These are phyloP conservation scores for Calcarius ornatus DNA, from an alignment of 2,113 vertebrate genomes.

Conservation along the genomic window DNA sequence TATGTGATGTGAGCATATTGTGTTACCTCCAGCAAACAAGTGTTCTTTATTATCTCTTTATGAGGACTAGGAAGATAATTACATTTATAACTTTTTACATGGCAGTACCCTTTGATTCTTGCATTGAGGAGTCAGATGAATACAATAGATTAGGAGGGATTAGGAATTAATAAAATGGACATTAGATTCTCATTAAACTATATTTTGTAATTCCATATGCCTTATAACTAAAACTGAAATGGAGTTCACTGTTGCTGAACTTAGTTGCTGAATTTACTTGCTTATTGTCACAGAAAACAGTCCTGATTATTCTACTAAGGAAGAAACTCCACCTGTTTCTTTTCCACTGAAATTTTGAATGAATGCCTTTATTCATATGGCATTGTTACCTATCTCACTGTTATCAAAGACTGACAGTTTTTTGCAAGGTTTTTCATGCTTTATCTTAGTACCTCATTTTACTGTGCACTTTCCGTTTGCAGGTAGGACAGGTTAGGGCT, in stretches of 20 bases:
- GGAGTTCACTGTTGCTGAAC: too few species aligned
- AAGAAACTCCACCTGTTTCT: neutral
- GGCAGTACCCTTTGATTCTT: neutral
- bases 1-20: neutral
- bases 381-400: neutral
- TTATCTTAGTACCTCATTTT: neutral
- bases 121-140: neutral
- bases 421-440: neutral
- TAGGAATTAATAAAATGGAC: neutral
- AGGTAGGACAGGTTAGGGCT: neutral
- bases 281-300: neutral
- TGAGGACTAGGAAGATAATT: neutral
- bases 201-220: neutral
- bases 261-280: too few species aligned
- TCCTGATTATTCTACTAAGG: neutral
- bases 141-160: neutral
- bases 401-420: neutral
- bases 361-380: neutral
- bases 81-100: neutral
- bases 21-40: neutral
- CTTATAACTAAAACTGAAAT: neutral
- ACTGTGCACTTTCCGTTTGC: neutral
- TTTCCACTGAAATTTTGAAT: neutral
- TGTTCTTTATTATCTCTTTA: conserved; percentile 10
- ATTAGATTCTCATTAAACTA: neutral